phyloP scores from a whole-genome alignment of 2,888 invertebrate species.

The Drosophila longiperda region DNA sequence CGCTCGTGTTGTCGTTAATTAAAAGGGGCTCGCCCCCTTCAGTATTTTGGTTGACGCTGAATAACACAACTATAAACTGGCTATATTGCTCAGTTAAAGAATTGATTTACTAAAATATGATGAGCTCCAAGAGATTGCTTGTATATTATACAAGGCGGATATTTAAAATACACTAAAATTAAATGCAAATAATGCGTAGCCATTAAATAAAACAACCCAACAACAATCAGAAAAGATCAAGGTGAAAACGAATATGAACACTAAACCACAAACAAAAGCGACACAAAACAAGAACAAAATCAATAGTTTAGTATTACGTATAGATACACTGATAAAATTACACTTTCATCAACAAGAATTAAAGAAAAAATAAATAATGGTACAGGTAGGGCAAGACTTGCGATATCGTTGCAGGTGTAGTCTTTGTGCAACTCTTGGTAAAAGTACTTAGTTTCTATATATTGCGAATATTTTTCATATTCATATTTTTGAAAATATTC shows the following conservation, averaged over 20 bases:
- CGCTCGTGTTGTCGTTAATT: constrained; percentile 6
- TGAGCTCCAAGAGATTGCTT: not conserved
- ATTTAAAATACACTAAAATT: not conserved
- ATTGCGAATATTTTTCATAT: not conserved
- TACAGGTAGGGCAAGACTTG: not conserved
- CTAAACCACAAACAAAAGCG: constrained; percentile 19
- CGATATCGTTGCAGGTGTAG: not conserved
- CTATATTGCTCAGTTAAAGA: not conserved
- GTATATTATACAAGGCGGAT: constrained; percentile 4
- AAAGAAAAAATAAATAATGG: not conserved
- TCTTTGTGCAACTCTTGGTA: not conserved
- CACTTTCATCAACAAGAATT: constrained; percentile 1
- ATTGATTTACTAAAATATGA: not conserved
- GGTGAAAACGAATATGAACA: constrained; percentile 38
- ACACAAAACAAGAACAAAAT: constrained; percentile 6
- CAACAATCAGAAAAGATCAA: constrained; percentile 27
- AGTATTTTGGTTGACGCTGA: constrained; percentile 8
- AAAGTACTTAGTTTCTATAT: not conserved
- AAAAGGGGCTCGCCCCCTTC: constrained; percentile 49
- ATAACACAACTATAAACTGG: not conserved
- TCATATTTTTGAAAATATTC: not conserved
- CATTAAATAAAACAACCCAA: constrained; percentile 16
- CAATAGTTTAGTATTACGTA: not conserved
- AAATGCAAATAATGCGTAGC: constrained; percentile 14
- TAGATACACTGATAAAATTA: constrained; percentile 9